phyloP scores from a whole-genome alignment of 1,140 invertebrate genomes.

The Nephotettix cincticeps region DNA sequence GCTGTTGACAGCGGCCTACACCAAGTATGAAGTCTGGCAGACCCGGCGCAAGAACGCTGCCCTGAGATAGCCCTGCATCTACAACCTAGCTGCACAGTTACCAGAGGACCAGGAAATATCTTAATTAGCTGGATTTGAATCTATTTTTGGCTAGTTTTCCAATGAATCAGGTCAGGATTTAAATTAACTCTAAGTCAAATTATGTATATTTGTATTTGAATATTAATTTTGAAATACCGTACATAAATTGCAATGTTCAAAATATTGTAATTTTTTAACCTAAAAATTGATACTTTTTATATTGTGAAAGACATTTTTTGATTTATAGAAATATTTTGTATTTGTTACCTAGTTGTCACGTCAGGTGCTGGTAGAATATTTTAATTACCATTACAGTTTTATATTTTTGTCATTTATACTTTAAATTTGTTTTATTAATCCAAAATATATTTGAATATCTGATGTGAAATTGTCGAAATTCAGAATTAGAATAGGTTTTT shows the following conservation, averaged over 20 bases:
- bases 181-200: neutral
- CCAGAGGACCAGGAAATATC: neutral
- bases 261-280: neutral
- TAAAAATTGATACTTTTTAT: too few species aligned
- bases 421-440: too few species aligned
- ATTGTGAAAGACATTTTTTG: too few species aligned
- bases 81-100: neutral
- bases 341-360: too few species aligned
- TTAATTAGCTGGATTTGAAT: neutral
- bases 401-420: too few species aligned
- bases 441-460: too few species aligned
- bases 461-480: too few species aligned
- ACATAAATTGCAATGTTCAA: neutral
- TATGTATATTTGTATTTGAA: neutral
- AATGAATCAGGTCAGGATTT: neutral
- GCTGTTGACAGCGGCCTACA: slow-evolving; percentile 76
- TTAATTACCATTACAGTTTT: too few species aligned
- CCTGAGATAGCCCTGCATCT: slow-evolving; percentile 23
- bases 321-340: too few species aligned
- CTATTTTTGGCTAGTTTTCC: neutral
- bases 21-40: slow-evolving; percentile 83
- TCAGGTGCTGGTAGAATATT: too few species aligned
- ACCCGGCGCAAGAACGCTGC: slow-evolving; percentile 58
- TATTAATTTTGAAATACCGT: neutral
- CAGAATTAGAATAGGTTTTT: too few species aligned